Evolutionary conservation across 2,888 invertebrate genomes (phyloP), one percentile per base, ranked within the genome.

Genomic region (Fragum sueziense): DNA sequence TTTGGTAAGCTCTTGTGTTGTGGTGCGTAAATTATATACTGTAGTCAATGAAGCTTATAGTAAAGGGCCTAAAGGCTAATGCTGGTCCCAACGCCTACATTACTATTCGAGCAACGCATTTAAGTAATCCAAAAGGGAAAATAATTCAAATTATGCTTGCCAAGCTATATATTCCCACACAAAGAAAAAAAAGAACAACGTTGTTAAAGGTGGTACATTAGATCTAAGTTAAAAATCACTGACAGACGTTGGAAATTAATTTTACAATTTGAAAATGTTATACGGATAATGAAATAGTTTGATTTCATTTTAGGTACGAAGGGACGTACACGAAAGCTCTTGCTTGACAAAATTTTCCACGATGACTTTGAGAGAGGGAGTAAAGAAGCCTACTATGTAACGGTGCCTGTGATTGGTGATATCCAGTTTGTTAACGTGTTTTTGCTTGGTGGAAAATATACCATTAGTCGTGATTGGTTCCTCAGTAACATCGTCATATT

Each of bases 291-390:
- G n/a, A n/a, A n/a, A n/a, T n/a, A n/a, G n/a, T n/a, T n/a, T n/a
- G n/a, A n/a, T n/a, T 59, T 33, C 17, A 29, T 29, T 31, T 2
- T 27, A 84, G 84, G 84, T 0, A 84, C 84, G 2, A 84, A 81
- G 71, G 84, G 84, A 2, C 41, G 84, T 27, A 77, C 81, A 7
- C 76, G 71, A 52, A 76, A 75, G 62, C 61, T 75, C 11, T 47
- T 84, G 0, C 71, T 84, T 2, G 81, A 81, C 62, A 79, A 84
- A 68, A 31, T 77, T 4, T 77, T 84, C 34, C 80, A 81, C 37
- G 77, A 84, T 47, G 81, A 84, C 59, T 84, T 84, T 54, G 84
- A 84, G 34, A 59, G 84, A 27, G 84, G 84, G 4, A 79, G 81
- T 52, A 81, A 82, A 62, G 84, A 84, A 17, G 76, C 81, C 0